Evolutionary conservation across 2,113 vertebrate genomes (phyloP), one percentile per base, ranked within the genome.

Genomic region (Albula goreensis): DNA sequence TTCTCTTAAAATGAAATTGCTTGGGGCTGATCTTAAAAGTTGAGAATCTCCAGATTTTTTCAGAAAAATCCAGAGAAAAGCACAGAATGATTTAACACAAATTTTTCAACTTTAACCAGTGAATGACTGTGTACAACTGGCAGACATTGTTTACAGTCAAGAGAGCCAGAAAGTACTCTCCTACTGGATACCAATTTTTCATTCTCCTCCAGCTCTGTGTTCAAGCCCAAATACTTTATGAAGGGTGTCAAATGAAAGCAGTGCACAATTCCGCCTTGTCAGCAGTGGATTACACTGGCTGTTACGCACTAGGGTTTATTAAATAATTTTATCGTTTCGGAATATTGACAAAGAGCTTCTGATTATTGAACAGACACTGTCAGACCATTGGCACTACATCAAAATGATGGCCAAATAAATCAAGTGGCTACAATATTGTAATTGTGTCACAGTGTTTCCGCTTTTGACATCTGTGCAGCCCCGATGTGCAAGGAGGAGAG

Each of bases 291-390:
- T 80, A 25, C 52, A 60, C 77, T 78, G 53, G 15, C 53, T 78
- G 25, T 60, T 22, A 41, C 50, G 2, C 48, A 11, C 63, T 63
- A 12, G 63, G 70, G 82, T 88, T 91, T 88, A 85, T 90, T 82
- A 86, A 88, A 88, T 90, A 85, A 87, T 85, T 87, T 80, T 77
- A 85, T 63, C 51, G 2, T 82, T 89, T 86, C 53, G 50, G 89
- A 90, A 88, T 41, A 86, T 0, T 19, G 81, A 86, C 80, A 51
- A 6, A 86, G 63, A 70, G 81, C 82, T 87, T 53, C 85, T 50
- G 60, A 66, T 82, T 89, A 66, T 31, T 31, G 83, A 91, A 87
- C 86, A 90, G 88, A 83, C 83, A 87, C 86, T 88, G 90, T 88
- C 63, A 66, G 48, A 85, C 87, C 89, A 92, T 84, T 60, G 83